phyloP scores from a whole-genome alignment of 2,797 vertebrate species.

The Anabacerthia variegaticeps region DNA sequence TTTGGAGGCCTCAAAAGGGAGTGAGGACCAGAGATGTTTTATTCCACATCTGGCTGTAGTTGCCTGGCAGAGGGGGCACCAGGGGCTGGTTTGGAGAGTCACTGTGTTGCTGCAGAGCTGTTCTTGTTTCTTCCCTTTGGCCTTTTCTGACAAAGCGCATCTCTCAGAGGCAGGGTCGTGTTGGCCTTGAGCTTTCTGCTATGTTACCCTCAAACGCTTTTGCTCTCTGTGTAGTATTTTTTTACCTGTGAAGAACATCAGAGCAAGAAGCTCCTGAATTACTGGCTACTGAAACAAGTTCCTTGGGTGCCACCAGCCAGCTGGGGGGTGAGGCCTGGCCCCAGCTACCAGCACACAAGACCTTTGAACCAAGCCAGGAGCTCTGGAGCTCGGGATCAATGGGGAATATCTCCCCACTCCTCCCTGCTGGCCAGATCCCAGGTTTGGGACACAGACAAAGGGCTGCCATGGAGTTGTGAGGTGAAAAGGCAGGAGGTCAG shows the following conservation, averaged over 20 bases:
- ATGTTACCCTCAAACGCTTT: neutral
- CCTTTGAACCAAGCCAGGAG: neutral
- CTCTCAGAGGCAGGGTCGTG: neutral
- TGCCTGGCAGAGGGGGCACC: neutral
- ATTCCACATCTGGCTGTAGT: neutral
- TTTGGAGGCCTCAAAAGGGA: neutral
- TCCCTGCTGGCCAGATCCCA: neutral
- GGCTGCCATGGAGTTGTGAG: neutral
- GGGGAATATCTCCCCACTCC: neutral
- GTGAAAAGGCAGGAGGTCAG: neutral
- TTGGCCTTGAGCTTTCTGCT: neutral
- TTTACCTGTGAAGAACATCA: neutral
- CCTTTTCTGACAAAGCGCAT: neutral
- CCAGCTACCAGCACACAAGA: neutral
- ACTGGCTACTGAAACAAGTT: rapidly evolving
- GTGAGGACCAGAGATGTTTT: neutral
- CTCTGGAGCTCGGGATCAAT: neutral
- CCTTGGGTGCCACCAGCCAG: neutral
- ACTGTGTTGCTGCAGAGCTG: neutral
- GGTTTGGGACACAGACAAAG: neutral
- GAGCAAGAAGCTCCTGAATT: neutral
- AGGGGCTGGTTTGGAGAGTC: neutral
- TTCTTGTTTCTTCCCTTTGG: neutral
- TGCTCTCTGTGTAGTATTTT: neutral
- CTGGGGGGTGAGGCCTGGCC: neutral